Conservation (phyloP, 2,113 vertebrate species). For the Leptosomus discolor region DNA sequence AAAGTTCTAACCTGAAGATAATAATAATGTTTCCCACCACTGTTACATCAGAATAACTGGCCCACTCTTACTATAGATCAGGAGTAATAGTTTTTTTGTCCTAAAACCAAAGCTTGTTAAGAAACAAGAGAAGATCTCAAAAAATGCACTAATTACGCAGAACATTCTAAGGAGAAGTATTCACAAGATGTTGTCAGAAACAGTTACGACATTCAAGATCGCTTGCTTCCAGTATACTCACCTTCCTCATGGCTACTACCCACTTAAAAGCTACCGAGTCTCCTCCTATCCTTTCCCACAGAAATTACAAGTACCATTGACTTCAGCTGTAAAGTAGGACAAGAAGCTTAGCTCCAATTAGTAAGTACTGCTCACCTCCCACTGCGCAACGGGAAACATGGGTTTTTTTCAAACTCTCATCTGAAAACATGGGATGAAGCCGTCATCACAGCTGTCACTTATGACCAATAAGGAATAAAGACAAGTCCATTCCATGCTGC, state of each 20-base stretch:
- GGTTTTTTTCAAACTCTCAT: neutral
- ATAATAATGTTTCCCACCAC: neutral
- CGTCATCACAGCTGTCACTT: neutral
- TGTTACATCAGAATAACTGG: neutral
- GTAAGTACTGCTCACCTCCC: neutral
- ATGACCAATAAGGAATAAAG: neutral
- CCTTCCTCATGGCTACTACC: neutral
- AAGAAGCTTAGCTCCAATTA: neutral
- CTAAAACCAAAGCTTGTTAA: neutral
- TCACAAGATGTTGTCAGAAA: neutral
- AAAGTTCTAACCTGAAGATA: neutral
- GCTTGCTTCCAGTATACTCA: neutral
- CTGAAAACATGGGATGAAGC: neutral
- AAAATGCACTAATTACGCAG: neutral
- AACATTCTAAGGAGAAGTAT: neutral
- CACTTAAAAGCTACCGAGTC: neutral
- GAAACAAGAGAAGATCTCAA: neutral
- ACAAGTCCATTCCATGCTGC: neutral
- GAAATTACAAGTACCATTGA: neutral
- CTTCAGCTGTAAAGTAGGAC: neutral
- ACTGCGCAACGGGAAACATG: neutral
- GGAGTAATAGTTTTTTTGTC: accelerated
- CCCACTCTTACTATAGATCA: neutral
- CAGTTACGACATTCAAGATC: neutral
- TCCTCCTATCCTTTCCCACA: neutral